A percentile compares a stretch with the other conserved stretches of the same genome.
phyloP scores from a whole-genome alignment of 2,888 invertebrate genomes.

The Spisula subtruncata region DNA sequence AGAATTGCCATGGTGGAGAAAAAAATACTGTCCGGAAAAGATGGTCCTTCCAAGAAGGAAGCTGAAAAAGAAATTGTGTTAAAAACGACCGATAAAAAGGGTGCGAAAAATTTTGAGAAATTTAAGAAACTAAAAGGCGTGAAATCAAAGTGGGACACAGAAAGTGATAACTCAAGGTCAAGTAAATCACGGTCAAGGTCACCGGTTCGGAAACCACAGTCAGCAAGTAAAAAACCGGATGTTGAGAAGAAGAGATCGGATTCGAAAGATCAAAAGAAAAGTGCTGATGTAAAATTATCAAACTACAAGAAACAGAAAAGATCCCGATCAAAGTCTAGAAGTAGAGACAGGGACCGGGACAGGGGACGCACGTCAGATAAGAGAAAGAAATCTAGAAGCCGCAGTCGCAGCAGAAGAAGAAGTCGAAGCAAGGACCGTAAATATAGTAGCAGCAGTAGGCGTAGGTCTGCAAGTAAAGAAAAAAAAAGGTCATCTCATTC shows the following conservation, averaged over 20 bases:
- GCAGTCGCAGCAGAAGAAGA: slow-evolving; percentile 30
- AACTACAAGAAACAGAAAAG: slow-evolving; percentile 31
- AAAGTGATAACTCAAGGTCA: slow-evolving; percentile 9
- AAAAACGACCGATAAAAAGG: background rate
- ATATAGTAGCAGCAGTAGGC: slow-evolving; percentile 35
- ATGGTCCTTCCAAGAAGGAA: background rate
- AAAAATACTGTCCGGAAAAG: slow-evolving; percentile 22
- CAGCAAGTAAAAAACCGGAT: slow-evolving; percentile 20
- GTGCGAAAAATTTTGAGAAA: slow-evolving; percentile 17
- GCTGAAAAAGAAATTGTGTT: background rate
- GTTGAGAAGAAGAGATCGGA: slow-evolving; percentile 13
- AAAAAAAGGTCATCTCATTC: background rate
- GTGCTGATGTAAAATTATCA: background rate
- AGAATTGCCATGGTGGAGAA: slow-evolving; percentile 39
- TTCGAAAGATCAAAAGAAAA: background rate
- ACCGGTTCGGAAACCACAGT: slow-evolving; percentile 5
- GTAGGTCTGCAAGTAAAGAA: slow-evolving; percentile 38
- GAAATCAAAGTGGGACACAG: slow-evolving; percentile 60
- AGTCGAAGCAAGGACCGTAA: slow-evolving; percentile 25
- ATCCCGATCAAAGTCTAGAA: slow-evolving; percentile 23
- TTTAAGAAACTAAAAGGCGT: slow-evolving; percentile 39
- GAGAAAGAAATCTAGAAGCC: slow-evolving; percentile 8
- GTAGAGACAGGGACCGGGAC: background rate
- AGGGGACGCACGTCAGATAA: background rate
- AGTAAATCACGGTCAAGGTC: slow-evolving; percentile 53